Conservation (phyloP, 2,113 vertebrate genomes). For the Rhinolophus ferrumequinum region DNA sequence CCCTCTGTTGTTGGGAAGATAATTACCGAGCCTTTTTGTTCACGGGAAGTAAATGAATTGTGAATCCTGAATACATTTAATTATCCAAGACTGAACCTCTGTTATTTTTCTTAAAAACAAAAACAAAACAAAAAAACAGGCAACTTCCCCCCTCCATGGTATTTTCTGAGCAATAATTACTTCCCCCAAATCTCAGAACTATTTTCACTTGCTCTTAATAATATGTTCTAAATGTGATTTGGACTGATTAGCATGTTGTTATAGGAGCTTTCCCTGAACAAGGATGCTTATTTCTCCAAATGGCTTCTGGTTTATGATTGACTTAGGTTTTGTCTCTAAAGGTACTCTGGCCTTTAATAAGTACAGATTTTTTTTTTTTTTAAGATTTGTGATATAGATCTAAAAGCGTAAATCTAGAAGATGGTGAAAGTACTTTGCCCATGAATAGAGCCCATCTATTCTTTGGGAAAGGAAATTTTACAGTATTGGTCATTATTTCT, state of each 20-base stretch:
- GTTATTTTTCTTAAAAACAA: constrained; percentile 53
- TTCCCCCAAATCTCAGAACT: constrained; percentile 26
- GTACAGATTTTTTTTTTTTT: constrained; percentile 65
- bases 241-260: constrained; percentile 70
- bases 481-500: constrained; percentile 56
- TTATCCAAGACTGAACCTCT: constrained; percentile 57
- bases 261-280: constrained; percentile 61
- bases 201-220: constrained; percentile 55
- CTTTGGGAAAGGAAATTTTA: constrained; percentile 72
- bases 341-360: constrained; percentile 69
- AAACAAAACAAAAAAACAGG: background rate
- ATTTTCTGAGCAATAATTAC: constrained; percentile 37
- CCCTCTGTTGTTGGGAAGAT: constrained; percentile 46
- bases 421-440: constrained; percentile 74
- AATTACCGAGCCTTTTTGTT: constrained; percentile 61
- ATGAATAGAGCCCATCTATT: constrained; percentile 66
- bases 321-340: constrained; percentile 75
- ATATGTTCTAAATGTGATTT: constrained; percentile 47
- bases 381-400: constrained; percentile 74
- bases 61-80: constrained; percentile 68
- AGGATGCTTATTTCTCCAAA: constrained; percentile 76
- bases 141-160: background rate
- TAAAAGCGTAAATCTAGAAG: constrained; percentile 78
- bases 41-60: constrained; percentile 63
- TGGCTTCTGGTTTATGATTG: constrained; percentile 69